Evolutionary conservation across 2,113 vertebrate species (phyloP).

Genomic region (Myrmecobius fasciatus): DNA sequence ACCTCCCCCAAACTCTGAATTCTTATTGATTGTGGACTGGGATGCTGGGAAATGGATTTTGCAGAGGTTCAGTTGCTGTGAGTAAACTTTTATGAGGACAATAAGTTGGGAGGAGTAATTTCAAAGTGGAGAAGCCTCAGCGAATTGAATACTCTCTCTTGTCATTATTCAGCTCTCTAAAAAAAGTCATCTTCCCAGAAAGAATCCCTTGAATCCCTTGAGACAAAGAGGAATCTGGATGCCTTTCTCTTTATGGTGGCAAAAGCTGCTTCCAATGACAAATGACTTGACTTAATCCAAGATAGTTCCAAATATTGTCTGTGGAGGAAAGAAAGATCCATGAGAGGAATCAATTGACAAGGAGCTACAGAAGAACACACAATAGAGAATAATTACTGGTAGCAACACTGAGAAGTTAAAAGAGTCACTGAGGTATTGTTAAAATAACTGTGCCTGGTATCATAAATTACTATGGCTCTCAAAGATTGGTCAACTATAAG

Average conservation of each 20-base stretch:
- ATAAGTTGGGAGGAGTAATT: background rate
- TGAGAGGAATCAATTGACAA: background rate
- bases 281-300: background rate
- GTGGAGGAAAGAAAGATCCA: background rate
- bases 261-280: background rate
- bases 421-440: background rate
- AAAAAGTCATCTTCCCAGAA: background rate
- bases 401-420: background rate
- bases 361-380: background rate
- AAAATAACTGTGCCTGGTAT: background rate
- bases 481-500: too few relatives aligned
- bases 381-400: background rate
- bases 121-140: background rate
- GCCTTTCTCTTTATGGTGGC: background rate
- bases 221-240: background rate
- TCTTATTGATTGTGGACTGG: background rate
- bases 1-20: background rate
- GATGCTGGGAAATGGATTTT: background rate
- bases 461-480: too few relatives aligned
- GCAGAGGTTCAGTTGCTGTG: background rate
- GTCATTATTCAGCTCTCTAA: background rate
- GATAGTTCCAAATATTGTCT: background rate
- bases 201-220: background rate
- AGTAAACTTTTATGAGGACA: background rate
- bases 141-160: background rate